Evolutionary conservation across 2,888 invertebrate genomes (phyloP), one percentile per base, ranked within the genome.

Genomic region (Bhutanitis thaidina): DNA sequence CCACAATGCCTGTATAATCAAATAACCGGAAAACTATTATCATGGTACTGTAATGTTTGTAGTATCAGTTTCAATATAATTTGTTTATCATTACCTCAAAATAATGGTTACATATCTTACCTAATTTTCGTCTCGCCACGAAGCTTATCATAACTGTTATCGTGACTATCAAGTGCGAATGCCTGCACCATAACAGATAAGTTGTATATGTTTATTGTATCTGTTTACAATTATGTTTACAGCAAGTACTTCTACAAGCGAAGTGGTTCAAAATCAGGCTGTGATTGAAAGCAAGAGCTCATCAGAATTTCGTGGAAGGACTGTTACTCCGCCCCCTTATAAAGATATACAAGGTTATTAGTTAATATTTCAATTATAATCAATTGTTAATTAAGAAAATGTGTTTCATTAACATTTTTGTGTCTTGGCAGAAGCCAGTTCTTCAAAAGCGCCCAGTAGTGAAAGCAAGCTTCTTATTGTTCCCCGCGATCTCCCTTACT

Each of bases 401-500:
- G 13, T 34, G 13, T 34, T 7, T 12, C 13, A 34, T 34, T 12
- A 7, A 34, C 32, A 34, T 1, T 34, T 34, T 4, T 13, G n/a
- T 7, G n/a, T 5, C 0, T 12, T 46, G 29, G 10, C 80, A 88
- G 88, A 87, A 75, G 75, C 86, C 36, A 73, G 84, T 59, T 79
- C 83, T 49, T 88, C 87, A 15, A 86, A 80, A 66, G 70, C 74
- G 39, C 74, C 79, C 53, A 73, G 67, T 60, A 67, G 81, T 49
- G 64, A 75, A 47, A 88, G 86, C 67, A 88, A 89, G 68, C 76
- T 88, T 58, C 73, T 88, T 46, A 89, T 88, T 46, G 87, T 89
- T 53, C 88, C 88, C 3, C 80, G 88, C 56, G 88, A 89, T 65
- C 83, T 89, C 53, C 89, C 89, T 32, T 89, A 89, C 65, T 74